phyloP scores from a whole-genome alignment of 2,797 vertebrate genomes.

The Crenuchus spilurus region DNA sequence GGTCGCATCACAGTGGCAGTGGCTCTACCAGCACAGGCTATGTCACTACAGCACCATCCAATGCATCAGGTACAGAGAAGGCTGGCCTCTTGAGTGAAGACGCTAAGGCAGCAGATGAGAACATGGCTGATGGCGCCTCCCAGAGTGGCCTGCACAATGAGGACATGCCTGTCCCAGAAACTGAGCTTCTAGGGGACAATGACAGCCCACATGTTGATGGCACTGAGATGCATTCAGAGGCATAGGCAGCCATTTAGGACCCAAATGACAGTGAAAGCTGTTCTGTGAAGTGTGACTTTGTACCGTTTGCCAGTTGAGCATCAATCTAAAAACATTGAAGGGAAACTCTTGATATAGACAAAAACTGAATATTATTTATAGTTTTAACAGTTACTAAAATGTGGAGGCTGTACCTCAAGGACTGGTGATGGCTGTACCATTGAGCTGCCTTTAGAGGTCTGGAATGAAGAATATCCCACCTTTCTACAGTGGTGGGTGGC shows the following conservation, averaged over 20 bases:
- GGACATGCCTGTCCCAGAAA: conserved; percentile 86
- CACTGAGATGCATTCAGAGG: conserved; percentile 77
- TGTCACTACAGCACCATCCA: conserved; percentile 91
- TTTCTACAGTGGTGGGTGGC: conserved; percentile 47
- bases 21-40: conserved; percentile 97
- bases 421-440: conserved; percentile 30
- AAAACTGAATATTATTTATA: conserved; percentile 67
- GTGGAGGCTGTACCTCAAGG: conserved; percentile 41
- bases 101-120: conserved; percentile 72
- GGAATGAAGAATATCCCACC: conserved; percentile 58
- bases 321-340: conserved; percentile 64
- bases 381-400: conserved; percentile 48
- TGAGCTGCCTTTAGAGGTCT: conserved; percentile 40
- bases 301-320: conserved; percentile 46
- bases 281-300: conserved; percentile 56
- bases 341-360: conserved; percentile 57
- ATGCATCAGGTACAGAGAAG: conserved; percentile 83
- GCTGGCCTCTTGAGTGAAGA: conserved; percentile 82
- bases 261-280: conserved; percentile 41
- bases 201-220: conserved; percentile 83
- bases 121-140: conserved; percentile 71
- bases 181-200: conserved; percentile 88
- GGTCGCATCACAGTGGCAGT: conserved; percentile 93
- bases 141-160: conserved; percentile 81
- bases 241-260: conserved; percentile 64